phyloP scores from a whole-genome alignment of 2,888 invertebrate species.

The Trachelus troglodyta region DNA sequence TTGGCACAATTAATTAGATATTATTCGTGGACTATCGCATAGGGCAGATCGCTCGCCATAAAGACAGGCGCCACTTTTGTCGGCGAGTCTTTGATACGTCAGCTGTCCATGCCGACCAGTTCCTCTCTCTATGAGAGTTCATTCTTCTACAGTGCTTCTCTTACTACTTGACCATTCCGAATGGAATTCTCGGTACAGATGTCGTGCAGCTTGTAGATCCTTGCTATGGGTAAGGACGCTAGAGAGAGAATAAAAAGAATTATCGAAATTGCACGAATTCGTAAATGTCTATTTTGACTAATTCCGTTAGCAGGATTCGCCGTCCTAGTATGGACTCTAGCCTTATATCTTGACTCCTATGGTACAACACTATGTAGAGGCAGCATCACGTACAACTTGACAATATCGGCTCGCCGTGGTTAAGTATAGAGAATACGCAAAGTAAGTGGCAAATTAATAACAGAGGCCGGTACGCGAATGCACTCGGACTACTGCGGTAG shows the following conservation, averaged over 20 bases:
- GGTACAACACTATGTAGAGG: background rate
- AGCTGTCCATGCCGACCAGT: constrained; percentile 47
- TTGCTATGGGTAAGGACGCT: background rate
- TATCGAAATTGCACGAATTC: background rate
- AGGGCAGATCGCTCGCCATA: constrained; percentile 42
- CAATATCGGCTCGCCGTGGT: background rate
- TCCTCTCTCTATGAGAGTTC: constrained; percentile 3
- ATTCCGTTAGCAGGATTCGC: no score
- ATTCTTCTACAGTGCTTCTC: constrained; percentile 20
- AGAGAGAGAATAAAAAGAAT: background rate
- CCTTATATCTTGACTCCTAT: background rate
- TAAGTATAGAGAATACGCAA: constrained; percentile 22
- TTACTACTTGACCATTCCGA: constrained; percentile 34
- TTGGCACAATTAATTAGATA: constrained; percentile 57
- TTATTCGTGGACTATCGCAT: constrained; percentile 34
- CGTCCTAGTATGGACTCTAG: background rate
- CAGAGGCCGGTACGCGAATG: constrained; percentile 19
- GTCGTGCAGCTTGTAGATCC: background rate
- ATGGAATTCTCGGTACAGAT: constrained; percentile 31
- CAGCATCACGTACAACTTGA: background rate
- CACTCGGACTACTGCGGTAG: constrained; percentile 44
- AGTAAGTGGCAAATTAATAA: constrained; percentile 57
- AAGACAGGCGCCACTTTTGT: constrained; percentile 33
- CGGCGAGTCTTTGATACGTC: constrained; percentile 59
- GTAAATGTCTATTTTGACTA: background rate